Evolutionary conservation across 1,140 invertebrate species (phyloP), one percentile per base, ranked within the genome.

Genomic region (Papilio polytes): DNA sequence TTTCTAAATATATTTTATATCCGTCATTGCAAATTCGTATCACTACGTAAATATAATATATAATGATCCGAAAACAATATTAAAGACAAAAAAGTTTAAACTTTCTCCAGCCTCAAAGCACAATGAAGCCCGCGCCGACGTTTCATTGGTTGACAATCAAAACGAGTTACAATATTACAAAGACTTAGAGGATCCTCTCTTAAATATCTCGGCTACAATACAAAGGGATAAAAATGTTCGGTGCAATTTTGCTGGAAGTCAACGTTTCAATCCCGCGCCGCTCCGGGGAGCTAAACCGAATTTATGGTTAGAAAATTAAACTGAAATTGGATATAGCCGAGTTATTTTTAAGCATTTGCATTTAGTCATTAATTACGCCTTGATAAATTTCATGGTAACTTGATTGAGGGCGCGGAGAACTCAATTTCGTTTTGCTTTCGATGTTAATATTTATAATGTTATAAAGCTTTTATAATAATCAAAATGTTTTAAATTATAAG

Each of bases 271-370:
- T 91, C 89, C 88, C 84, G 86, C 86, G 84, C 84, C 90, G 88
- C 90, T 88, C 86, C 88, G 89, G 90, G 90, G 88, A 92, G 90
- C 91, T 90, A 94, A 94, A 94, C 91, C 88, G 90, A 94, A 94
- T 94, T 94, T 94, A 91, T 91, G 90, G 84, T 91, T 91, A 87
- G 88, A 93, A 94, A 94, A 94, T 94, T 93, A 94, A 94, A 94
- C 89, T 92, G 91, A 94, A 94, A 94, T 94, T 94, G 91, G 88
- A 91, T 92, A 91, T 92, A 83, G 83, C 86, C 82, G 87, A 85
- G 91, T 90, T 92, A 93, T 92, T 92, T 93, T 94, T 93, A 88
- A 86, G 76, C 76, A 83, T 87, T 88, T 86, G 80, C 81, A 85
- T 88, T 85, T 83, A 81, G 74, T 83, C 72, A 85, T 85, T 88